phyloP scores from a whole-genome alignment of 2,797 vertebrate genomes.

The Amniataba percoides region DNA sequence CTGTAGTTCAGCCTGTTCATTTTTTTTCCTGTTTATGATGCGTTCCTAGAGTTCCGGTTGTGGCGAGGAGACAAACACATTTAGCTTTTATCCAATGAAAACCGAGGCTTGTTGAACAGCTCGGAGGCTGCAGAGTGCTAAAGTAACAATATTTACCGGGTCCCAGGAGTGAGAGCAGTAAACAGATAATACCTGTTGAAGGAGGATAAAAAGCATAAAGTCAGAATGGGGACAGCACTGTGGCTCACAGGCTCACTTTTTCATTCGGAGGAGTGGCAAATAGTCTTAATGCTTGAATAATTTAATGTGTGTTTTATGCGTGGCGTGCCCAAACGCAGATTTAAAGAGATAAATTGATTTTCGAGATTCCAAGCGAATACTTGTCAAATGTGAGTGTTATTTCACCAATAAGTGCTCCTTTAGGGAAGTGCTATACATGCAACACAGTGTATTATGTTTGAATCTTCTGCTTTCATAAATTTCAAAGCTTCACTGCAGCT shows the following conservation, averaged over 20 bases:
- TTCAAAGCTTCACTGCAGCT: constrained; percentile 30
- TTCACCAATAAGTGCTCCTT: constrained; percentile 8
- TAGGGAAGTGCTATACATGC: background rate
- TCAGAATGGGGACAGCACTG: constrained; percentile 30
- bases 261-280: background rate
- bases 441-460: background rate
- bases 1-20: constrained; percentile 36
- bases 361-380: background rate
- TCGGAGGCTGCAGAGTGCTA: constrained; percentile 43
- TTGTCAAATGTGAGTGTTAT: background rate
- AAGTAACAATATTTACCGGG: constrained; percentile 56
- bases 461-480: constrained; percentile 11
- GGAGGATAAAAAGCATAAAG: constrained; percentile 45
- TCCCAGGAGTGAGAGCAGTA: constrained; percentile 60
- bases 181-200: constrained; percentile 61
- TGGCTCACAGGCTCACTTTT: constrained; percentile 19
- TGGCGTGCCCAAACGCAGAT: background rate
- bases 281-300: constrained; percentile 13
- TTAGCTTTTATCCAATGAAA: constrained; percentile 61
- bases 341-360: background rate
- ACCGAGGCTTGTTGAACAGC: constrained; percentile 43
- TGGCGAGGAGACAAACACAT: constrained; percentile 45
- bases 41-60: constrained; percentile 44
- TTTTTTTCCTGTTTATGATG: constrained; percentile 56
- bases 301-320: background rate